These are phyloP conservation scores for Chitala chitala DNA, from an alignment of 2,113 vertebrate genomes.

Conservation along the genomic window DNA sequence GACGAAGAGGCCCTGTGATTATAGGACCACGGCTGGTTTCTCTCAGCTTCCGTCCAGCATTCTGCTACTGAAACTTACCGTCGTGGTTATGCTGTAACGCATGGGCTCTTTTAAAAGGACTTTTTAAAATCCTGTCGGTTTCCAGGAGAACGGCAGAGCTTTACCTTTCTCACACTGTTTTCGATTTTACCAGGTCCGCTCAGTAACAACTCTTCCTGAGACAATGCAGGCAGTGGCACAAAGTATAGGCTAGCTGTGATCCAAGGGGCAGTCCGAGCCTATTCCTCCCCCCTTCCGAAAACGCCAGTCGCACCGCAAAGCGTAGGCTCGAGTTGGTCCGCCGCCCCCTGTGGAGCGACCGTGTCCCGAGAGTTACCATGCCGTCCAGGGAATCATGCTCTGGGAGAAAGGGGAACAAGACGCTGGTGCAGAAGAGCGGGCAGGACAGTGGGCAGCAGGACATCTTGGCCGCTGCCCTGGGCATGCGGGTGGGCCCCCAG, in stretches of 20 bases:
- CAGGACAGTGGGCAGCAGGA: conserved; percentile 82
- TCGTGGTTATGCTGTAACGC: conserved; percentile 19
- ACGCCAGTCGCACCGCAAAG: background rate
- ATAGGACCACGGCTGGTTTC: too few species aligned
- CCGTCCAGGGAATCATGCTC: conserved; percentile 83
- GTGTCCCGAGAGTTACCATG: conserved; percentile 61
- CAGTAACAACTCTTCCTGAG: conserved; percentile 3
- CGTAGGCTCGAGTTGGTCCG: background rate
- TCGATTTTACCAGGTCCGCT: conserved; percentile 7
- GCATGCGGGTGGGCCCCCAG: conserved; percentile 88
- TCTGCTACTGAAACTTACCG: conserved; percentile 43
- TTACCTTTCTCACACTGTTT: background rate
- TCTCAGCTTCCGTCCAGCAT: conserved; percentile 36
- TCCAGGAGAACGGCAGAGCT: background rate
- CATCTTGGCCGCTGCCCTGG: conserved; percentile 83
- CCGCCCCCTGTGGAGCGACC: conserved; percentile 26
- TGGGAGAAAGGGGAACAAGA: conserved; percentile 65
- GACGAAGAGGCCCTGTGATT: conserved; percentile 17
- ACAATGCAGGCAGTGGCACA: conserved; percentile 41
- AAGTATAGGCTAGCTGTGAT: conserved; percentile 41
- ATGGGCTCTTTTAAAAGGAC: conserved; percentile 41
- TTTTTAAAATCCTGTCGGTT: conserved; percentile 29
- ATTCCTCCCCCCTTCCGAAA: background rate
- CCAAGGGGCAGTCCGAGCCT: conserved; percentile 24
- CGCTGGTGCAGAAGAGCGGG: conserved; percentile 75